Evolutionary conservation across 2,888 invertebrate species (phyloP).

Genomic region (Synergus itoensis): DNA sequence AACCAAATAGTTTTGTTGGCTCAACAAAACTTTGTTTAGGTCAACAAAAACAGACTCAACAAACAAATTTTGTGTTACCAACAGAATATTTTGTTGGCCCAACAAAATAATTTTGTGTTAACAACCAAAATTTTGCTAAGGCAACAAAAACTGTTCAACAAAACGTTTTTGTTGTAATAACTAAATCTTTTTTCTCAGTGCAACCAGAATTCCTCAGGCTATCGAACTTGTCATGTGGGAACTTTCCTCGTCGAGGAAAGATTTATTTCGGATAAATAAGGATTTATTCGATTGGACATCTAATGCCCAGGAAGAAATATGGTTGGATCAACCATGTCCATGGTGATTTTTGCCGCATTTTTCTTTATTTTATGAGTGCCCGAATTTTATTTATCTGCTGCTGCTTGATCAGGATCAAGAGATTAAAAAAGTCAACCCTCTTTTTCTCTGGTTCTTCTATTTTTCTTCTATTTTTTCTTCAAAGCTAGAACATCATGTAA

Average conservation of each 20-base stretch:
- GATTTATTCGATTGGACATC: conserved; percentile 38
- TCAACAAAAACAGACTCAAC: no score
- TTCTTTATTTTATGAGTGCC: conserved; percentile 35
- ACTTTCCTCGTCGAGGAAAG: conserved; percentile 34
- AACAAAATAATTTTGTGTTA: no score
- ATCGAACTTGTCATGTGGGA: conserved; percentile 33
- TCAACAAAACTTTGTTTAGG: no score
- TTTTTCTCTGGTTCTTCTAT: neutral
- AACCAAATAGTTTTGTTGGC: no score
- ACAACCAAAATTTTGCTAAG: no score
- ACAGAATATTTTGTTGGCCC: no score
- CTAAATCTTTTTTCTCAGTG: no score
- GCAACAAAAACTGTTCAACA: no score
- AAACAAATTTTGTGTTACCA: no score
- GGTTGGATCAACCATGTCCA: conserved; percentile 33
- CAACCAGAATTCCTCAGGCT: conserved; percentile 37
- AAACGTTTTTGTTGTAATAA: no score
- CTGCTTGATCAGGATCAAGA: neutral
- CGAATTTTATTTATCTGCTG: conserved; percentile 29
- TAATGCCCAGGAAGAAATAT: conserved; percentile 30
- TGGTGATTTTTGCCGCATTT: conserved; percentile 27
- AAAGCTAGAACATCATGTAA: no score
- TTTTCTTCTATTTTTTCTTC: no score
- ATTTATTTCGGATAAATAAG: conserved; percentile 41
- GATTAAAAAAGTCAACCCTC: neutral